Evolutionary conservation across 1,140 invertebrate genomes (phyloP).

Genomic region (Ips nitidus): DNA sequence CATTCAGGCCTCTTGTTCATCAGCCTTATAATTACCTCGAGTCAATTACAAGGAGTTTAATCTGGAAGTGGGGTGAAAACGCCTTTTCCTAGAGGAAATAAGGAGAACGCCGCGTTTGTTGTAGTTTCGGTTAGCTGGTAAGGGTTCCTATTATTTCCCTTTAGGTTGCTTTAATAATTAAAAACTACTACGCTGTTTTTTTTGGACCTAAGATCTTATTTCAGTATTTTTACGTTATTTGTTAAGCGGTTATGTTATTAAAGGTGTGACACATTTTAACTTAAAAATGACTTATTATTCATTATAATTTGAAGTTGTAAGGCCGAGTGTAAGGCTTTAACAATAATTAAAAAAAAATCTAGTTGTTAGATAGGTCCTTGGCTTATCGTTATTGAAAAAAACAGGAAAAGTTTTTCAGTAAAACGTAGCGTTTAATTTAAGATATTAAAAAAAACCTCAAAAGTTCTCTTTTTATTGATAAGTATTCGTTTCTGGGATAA

Average conservation of each 20-base stretch:
- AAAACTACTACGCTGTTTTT: background rate
- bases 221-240: too few species aligned
- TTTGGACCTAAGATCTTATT: too few species aligned
- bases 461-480: too few species aligned
- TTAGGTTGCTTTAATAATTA: background rate
- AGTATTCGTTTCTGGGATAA: too few species aligned
- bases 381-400: background rate
- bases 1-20: conserved; percentile 1
- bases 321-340: too few species aligned
- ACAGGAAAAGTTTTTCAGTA: background rate
- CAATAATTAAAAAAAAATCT: too few species aligned
- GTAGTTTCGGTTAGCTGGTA: background rate
- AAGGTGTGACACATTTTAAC: too few species aligned
- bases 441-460: too few species aligned
- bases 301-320: too few species aligned
- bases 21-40: conserved; percentile 3
- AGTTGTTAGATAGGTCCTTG: too few species aligned
- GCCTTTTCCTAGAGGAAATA: conserved; percentile 4
- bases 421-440: background rate
- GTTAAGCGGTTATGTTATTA: too few species aligned
- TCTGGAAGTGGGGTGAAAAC: background rate
- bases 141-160: background rate
- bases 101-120: background rate
- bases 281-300: too few species aligned
- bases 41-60: conserved; percentile 6